Evolutionary conservation across 1,140 invertebrate genomes (phyloP).

Genomic region (Aphelenchoides fujianensis): DNA sequence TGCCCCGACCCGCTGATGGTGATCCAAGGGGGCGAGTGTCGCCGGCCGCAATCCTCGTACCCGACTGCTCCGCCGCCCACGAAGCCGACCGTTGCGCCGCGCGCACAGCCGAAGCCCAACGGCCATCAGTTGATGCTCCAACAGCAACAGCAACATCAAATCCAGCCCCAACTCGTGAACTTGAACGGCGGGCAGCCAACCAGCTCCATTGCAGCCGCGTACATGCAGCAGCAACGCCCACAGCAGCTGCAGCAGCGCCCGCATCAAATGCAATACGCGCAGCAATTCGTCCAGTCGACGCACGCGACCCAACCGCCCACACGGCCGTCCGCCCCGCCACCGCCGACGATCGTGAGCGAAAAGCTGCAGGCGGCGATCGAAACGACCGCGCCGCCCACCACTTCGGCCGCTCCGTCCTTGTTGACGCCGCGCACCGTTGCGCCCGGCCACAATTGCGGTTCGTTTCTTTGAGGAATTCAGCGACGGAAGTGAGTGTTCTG

Average conservation of each 20-base stretch:
- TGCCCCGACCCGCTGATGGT: constrained; percentile 56
- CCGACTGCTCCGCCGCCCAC: no score
- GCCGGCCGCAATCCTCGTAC: constrained; percentile 3
- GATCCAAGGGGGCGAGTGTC: constrained; percentile 45
- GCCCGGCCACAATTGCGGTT: constrained; percentile 43
- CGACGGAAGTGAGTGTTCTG: not conserved
- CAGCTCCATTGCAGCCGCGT: no score
- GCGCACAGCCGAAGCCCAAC: no score
- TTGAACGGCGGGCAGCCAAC: no score
- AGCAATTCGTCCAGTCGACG: constrained; percentile 18
- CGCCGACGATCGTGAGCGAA: constrained; percentile 25
- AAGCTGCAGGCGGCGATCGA: no score
- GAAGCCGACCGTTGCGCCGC: no score
- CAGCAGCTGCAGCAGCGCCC: no score
- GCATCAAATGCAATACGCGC: no score
- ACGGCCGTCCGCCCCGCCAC: constrained; percentile 22
- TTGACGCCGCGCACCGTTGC: constrained; percentile 26
- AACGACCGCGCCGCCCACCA: not conserved
- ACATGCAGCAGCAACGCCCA: no score
- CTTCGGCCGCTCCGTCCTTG: constrained; percentile 11
- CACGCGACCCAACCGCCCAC: constrained; percentile 15
- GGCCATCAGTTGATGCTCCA: no score
- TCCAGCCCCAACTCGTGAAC: no score
- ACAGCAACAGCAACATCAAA: constrained; percentile 12
- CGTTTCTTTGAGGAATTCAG: no score